Conservation (phyloP, 2,888 invertebrate genomes). For the Drosophila austrosaltans region DNA sequence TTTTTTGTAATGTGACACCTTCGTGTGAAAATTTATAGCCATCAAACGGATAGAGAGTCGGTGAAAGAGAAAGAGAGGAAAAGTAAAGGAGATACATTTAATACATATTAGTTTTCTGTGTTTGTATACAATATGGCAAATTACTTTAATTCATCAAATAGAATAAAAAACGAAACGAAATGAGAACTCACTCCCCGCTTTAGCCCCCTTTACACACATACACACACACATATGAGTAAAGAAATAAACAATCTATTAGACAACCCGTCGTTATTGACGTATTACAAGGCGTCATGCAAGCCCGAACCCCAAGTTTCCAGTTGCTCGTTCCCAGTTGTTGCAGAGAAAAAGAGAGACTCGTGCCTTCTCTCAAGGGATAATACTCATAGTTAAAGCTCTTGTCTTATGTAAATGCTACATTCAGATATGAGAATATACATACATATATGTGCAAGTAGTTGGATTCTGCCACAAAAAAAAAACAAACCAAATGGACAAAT, state of each 20-base stretch:
- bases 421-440: slow-evolving; percentile 21
- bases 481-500: slow-evolving; percentile 44
- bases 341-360: slow-evolving; percentile 37
- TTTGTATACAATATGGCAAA: slow-evolving; percentile 56
- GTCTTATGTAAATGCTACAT: slow-evolving; percentile 53
- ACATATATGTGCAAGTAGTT: slow-evolving; percentile 8
- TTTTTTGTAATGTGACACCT: slow-evolving; percentile 73
- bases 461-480: neutral
- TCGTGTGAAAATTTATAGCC: slow-evolving; percentile 74
- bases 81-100: slow-evolving; percentile 12
- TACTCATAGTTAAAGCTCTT: slow-evolving; percentile 35
- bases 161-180: slow-evolving; percentile 18
- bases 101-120: slow-evolving; percentile 19
- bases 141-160: slow-evolving; percentile 69
- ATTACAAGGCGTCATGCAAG: slow-evolving; percentile 82
- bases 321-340: slow-evolving; percentile 25
- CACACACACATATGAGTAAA: slow-evolving; percentile 28
- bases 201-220: neutral
- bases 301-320: slow-evolving; percentile 32
- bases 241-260: slow-evolving; percentile 79
- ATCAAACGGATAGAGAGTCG: slow-evolving; percentile 15
- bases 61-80: neutral
- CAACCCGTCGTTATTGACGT: slow-evolving; percentile 83
- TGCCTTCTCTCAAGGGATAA: slow-evolving; percentile 61
- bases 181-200: slow-evolving; percentile 8